These are phyloP conservation scores for Mus spicilegus DNA, from an alignment of 2,113 vertebrate genomes.

Conservation along the genomic window DNA sequence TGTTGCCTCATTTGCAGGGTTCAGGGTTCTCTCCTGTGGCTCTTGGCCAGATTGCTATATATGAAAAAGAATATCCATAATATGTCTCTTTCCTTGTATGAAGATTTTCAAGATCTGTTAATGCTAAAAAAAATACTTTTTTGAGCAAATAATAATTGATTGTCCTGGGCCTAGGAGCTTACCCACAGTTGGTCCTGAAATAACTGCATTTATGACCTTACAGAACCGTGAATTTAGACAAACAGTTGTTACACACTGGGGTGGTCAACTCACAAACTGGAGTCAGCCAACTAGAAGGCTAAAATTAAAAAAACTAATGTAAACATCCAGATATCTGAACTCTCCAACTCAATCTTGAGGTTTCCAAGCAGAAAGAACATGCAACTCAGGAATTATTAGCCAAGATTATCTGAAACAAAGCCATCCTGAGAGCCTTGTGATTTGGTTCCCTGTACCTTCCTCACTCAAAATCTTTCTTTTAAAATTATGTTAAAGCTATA, in stretches of 20 bases:
- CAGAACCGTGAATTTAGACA: neutral
- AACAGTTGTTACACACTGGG: neutral
- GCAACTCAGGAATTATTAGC: neutral
- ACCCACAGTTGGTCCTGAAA: neutral
- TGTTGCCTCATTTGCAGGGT: accelerated
- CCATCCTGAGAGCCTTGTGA: neutral
- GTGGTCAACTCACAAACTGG: neutral
- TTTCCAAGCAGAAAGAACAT: slow-evolving; percentile 11
- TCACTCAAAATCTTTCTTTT: neutral
- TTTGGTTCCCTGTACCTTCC: neutral
- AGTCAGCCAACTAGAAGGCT: neutral
- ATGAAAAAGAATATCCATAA: neutral
- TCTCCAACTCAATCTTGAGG: slow-evolving; percentile 19
- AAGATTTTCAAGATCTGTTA: neutral
- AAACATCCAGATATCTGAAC: neutral
- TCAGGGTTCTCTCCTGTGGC: neutral
- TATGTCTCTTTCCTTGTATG: neutral
- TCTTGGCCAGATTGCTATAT: neutral
- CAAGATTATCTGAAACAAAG: slow-evolving; percentile 9
- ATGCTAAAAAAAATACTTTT: neutral
- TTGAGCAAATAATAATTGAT: neutral
- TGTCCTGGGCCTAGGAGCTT: neutral
- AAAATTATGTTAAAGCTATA: slow-evolving; percentile 32
- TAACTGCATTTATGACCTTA: neutral
- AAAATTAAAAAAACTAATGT: neutral